Evolutionary conservation across 2,888 invertebrate species (phyloP), one percentile per base, ranked within the genome.

Genomic region (Polyommatus iphigenia): DNA sequence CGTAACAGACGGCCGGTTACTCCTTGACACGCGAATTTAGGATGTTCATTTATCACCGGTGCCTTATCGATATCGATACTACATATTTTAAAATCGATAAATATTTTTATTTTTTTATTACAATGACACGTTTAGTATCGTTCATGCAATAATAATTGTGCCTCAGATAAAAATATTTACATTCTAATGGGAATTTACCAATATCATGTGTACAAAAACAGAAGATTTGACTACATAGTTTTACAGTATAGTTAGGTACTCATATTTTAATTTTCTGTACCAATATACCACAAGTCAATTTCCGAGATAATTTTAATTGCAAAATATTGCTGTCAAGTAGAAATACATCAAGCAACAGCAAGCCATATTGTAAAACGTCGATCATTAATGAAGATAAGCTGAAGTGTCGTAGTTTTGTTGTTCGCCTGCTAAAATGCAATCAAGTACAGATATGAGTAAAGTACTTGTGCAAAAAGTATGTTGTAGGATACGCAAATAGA

Each of bases 21-120:
- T 87, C 90, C 84, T 89, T 92, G 93, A 93, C 93, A 89, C 91
- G 92, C 92, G 93, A 93, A 93, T 93, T 93, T 92, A 88, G 91
- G 88, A 84, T 86, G 85, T 87, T 88, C 91, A 92, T 92, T 92
- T 89, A 91, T 92, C 91, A 93, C 87, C 85, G 81, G 83, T 83
- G 85, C 82, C 83, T 80, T 81, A 80, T 81, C 82, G 82, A 82
- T 82, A 50, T 88, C 88, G 87, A 86, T 83, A 82, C n/a, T n/a
- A 24, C 3, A 81, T 57, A 46, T 36, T 36, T 36, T 36, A 71
- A 59, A 62, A 57, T 72, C 20, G 24, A 71, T 77, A 59, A 10
- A 41, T 15, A 29, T 3, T 6, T 13, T 18, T 8, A 3, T 20
- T 46, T 46, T 46, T 46, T 24, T 24, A 24, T 36, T 46, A 46